Evolutionary conservation across 2,797 vertebrate species (phyloP), one percentile per base, ranked within the genome.

Genomic region (Dipus sagitta): DNA sequence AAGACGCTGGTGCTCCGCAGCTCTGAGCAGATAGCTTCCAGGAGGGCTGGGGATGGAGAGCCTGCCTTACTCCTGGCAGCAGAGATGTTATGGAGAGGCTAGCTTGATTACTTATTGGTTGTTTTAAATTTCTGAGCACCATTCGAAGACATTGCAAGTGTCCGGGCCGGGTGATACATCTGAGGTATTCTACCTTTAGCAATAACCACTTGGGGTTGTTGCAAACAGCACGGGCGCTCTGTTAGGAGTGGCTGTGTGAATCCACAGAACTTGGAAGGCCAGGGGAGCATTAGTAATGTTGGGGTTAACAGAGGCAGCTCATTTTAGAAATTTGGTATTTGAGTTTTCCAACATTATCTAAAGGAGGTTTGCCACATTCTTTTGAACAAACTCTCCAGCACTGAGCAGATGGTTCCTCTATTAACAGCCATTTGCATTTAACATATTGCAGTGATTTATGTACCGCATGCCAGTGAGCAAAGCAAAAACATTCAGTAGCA

Each of bases 391-490:
- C 95, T 98, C 98, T 96, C 97, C 94, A 96, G 96, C 96, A 92
- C 78, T 10, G 97, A 98, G 97, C 98, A 98, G 98, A 98, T 98
- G 98, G 98, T 92, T 97, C 96, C 96, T 96, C 97, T 98, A 98
- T 98, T 98, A 98, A 97, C 97, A 98, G 92, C 97, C 96, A 98
- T 98, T 98, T 98, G 97, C 97, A 98, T 98, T 98, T 98, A 98
- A 97, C 97, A 98, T 98, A 98, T 97, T 98, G 98, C 97, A 96
- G 96, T 98, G 97, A 98, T 98, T 98, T 98, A 98, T 98, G 96
- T 97, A 96, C 97, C 98, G 97, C 98, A 98, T 98, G 98, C 96
- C 97, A 96, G 96, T 0, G 0, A 98, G 97, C 96, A 97, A 97
- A 98, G 97, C 90, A 96, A 97, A 98, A 97, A 94, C 97, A 97